Evolutionary conservation across 2,888 invertebrate species (phyloP).

Genomic region (Eupithecia insigniata): DNA sequence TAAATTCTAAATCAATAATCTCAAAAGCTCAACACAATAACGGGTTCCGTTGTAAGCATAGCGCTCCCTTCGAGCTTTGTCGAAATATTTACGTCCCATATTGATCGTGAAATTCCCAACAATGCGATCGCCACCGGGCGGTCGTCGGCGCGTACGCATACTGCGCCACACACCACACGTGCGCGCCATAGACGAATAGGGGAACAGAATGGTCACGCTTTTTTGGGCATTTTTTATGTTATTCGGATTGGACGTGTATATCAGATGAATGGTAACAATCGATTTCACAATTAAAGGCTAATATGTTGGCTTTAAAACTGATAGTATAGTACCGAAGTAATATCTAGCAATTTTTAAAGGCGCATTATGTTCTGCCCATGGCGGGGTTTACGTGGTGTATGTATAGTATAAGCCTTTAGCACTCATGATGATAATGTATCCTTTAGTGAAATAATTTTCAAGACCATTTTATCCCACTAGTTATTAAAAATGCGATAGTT

Average conservation of each 20-base stretch:
- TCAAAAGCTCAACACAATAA: constrained; percentile 30
- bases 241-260: constrained; percentile 8
- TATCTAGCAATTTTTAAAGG: background rate
- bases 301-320: background rate
- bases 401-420: background rate
- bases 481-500: background rate
- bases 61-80: constrained; percentile 77
- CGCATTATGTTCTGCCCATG: background rate
- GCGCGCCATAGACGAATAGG: constrained; percentile 52
- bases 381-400: background rate
- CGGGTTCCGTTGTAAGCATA: constrained; percentile 58
- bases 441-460: background rate
- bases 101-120: constrained; percentile 81
- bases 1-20: constrained; percentile 32
- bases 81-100: constrained; percentile 82
- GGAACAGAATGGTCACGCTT: constrained; percentile 38
- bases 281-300: constrained; percentile 15
- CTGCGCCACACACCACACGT: constrained; percentile 77
- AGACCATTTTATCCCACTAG: background rate
- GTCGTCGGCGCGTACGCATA: constrained; percentile 56
- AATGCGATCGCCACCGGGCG: constrained; percentile 65
- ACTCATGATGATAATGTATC: background rate
- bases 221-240: constrained; percentile 22
- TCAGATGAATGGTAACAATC: constrained; percentile 17
- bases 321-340: background rate